These are phyloP conservation scores for Mythimna pallens DNA, from an alignment of 2,888 invertebrate species.

Conservation along the genomic window DNA sequence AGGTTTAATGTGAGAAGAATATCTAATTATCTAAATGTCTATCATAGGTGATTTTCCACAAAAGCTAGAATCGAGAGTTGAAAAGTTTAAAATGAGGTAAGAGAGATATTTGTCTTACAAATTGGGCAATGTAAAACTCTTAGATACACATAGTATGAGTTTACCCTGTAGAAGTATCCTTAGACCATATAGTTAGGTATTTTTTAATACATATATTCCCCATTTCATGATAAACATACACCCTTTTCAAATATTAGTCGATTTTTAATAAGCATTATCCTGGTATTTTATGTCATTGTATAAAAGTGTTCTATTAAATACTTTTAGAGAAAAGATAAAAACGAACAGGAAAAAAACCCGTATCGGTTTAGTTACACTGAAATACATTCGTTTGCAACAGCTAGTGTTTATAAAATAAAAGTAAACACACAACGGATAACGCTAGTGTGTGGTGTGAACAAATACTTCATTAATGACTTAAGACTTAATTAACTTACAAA, in stretches of 20 bases:
- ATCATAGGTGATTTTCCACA: not conserved
- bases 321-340: not conserved
- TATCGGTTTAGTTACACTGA: not conserved
- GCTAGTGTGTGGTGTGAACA: constrained; percentile 27
- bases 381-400: constrained; percentile 13
- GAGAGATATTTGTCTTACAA: not conserved
- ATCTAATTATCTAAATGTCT: not conserved
- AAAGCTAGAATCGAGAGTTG: constrained; percentile 5
- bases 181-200: not conserved
- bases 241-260: not conserved
- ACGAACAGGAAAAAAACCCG: constrained; percentile 1
- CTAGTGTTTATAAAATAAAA: constrained; percentile 28
- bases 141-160: not conserved
- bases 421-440: constrained; percentile 15
- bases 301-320: not conserved
- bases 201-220: too few species aligned
- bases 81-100: constrained; percentile 30
- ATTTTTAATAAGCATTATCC: not conserved
- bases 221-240: not conserved
- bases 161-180: not conserved
- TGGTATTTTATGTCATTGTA: not conserved
- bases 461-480: constrained; percentile 35
- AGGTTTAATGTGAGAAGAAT: not conserved
- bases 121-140: not conserved
- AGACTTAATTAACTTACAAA: constrained; percentile 39